phyloP scores from a whole-genome alignment of 2,113 vertebrate species.

The Lepus americanus region DNA sequence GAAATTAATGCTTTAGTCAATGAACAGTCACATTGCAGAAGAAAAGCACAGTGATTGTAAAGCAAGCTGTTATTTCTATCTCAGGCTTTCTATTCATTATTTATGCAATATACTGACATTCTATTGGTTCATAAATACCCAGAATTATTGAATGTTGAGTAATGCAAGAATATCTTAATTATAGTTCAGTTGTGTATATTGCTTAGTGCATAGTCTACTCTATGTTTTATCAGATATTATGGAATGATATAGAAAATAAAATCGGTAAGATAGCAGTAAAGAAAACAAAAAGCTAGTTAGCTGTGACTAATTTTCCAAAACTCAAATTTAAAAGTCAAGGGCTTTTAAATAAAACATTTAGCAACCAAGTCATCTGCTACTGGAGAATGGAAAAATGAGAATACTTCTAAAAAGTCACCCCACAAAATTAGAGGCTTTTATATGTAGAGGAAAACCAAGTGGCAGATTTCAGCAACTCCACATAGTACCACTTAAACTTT shows the following conservation, averaged over 20 bases:
- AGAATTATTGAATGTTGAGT: conserved; percentile 9
- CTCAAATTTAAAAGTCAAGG: conserved; percentile 19
- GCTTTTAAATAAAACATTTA: background rate
- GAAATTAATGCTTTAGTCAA: conserved; percentile 63
- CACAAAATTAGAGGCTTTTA: conserved; percentile 6
- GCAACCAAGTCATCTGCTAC: background rate
- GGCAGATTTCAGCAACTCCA: conserved; percentile 37
- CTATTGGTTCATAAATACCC: background rate
- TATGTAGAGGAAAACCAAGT: conserved; percentile 10
- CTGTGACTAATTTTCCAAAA: background rate
- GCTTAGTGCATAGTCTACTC: background rate
- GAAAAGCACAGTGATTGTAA: conserved; percentile 22
- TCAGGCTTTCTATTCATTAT: conserved; percentile 20
- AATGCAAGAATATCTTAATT: background rate
- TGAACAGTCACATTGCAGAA: conserved; percentile 18
- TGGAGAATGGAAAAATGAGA: background rate
- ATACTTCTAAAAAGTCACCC: background rate
- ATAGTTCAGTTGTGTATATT: background rate
- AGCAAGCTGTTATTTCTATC: conserved; percentile 48
- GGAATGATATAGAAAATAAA: background rate
- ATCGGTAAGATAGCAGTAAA: background rate
- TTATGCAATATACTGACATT: background rate
- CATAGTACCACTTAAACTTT: background rate
- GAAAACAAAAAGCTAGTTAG: background rate
- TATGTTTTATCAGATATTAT: background rate